These are phyloP conservation scores for Rhamnusium bicolor DNA, from an alignment of 2,888 invertebrate species.

Conservation along the genomic window DNA sequence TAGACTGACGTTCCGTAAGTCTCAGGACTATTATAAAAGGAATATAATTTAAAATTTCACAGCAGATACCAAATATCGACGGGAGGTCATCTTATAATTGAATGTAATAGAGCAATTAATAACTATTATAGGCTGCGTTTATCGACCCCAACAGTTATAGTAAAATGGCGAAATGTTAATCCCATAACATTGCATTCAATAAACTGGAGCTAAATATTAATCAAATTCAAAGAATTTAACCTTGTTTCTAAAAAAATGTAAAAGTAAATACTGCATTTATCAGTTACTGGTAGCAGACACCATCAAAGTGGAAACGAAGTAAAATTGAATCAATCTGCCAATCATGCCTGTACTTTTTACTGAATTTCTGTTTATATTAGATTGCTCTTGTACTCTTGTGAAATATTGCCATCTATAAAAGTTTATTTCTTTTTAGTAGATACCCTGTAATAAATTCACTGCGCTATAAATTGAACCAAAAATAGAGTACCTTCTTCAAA, in stretches of 20 bases:
- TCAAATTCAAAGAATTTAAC: background rate
- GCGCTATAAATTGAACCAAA: too few species aligned
- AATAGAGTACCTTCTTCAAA: too few species aligned
- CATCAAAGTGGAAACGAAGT: too few species aligned
- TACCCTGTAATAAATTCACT: too few species aligned
- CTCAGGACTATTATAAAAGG: slow-evolving; percentile 16
- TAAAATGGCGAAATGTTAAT: background rate
- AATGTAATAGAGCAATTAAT: slow-evolving; percentile 52
- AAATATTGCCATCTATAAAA: too few species aligned
- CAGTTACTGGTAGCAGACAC: too few species aligned
- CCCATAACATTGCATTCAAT: background rate
- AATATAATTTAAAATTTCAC: slow-evolving; percentile 37
- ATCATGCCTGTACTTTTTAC: too few species aligned
- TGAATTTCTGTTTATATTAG: too few species aligned
- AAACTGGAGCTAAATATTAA: background rate
- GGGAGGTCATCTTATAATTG: slow-evolving; percentile 44
- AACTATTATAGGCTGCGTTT: slow-evolving; percentile 34
- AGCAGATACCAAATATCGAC: slow-evolving; percentile 36
- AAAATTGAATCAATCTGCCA: too few species aligned
- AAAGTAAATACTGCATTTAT: too few species aligned
- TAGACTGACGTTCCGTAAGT: slow-evolving; percentile 1
- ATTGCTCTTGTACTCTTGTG: too few species aligned
- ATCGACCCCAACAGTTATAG: background rate
- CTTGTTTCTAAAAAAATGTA: background rate
- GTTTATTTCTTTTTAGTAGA: too few species aligned